These are phyloP conservation scores for Ichneumoninae sp. DNA, from an alignment of 2,888 invertebrate species.

Conservation along the genomic window DNA sequence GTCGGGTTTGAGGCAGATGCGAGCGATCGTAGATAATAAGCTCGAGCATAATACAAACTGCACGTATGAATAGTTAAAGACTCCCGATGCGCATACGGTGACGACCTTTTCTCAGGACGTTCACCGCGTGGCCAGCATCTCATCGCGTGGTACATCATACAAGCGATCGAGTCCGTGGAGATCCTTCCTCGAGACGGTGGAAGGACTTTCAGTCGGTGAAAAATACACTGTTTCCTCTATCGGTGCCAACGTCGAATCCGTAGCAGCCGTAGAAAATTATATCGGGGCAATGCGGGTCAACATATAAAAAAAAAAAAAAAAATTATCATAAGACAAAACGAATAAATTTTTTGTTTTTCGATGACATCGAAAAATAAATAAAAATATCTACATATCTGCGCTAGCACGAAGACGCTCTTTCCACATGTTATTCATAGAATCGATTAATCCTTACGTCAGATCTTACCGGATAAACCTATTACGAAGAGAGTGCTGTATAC, in stretches of 20 bases:
- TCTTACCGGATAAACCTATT: conserved; percentile 50
- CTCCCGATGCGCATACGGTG: conserved; percentile 57
- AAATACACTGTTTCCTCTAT: conserved; percentile 40
- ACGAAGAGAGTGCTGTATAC: conserved; percentile 22
- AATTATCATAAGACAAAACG: no score
- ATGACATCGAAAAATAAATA: neutral
- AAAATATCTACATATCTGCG: neutral
- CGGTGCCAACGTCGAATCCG: neutral
- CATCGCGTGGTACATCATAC: conserved; percentile 18
- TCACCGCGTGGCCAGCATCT: conserved; percentile 51
- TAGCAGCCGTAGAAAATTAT: neutral
- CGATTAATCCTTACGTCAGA: conserved; percentile 37
- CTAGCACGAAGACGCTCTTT: neutral
- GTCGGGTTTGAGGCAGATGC: conserved; percentile 10
- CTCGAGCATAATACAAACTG: conserved; percentile 6
- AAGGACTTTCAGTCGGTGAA: conserved; percentile 24
- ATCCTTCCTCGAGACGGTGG: conserved; percentile 46
- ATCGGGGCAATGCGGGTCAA: no score
- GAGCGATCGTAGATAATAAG: conserved; percentile 16
- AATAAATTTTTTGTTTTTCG: neutral
- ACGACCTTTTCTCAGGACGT: conserved; percentile 68
- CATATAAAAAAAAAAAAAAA: no score
- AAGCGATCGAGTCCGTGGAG: conserved; percentile 29
- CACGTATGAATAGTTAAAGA: conserved; percentile 42
- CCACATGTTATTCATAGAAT: conserved; percentile 33